These are phyloP conservation scores for Gambusia holbrooki DNA, from an alignment of 2,113 vertebrate genomes.

Conservation along the genomic window DNA sequence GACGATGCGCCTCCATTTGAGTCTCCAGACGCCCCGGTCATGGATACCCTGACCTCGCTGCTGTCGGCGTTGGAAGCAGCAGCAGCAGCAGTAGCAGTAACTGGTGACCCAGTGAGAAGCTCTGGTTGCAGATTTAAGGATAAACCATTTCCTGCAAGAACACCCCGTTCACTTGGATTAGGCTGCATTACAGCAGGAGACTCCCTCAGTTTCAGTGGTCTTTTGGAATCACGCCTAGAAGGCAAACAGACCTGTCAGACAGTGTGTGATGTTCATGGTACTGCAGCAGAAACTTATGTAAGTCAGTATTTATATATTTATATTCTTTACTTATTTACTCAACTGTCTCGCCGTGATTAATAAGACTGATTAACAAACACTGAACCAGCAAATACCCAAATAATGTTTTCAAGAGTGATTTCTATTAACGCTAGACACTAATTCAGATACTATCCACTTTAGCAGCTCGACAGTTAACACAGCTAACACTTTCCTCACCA, in stretches of 20 bases:
- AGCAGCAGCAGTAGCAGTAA: conserved; percentile 55
- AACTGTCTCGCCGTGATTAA: neutral
- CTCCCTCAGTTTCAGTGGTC: conserved; percentile 69
- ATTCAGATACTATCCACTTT: neutral
- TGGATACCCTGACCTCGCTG: conserved; percentile 82
- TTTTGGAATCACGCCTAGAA: conserved; percentile 72
- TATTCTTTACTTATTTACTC: too few species aligned
- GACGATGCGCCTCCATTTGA: conserved; percentile 71
- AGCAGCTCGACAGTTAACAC: neutral
- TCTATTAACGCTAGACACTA: neutral
- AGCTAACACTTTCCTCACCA: neutral
- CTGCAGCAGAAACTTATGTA: too few species aligned
- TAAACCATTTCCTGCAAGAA: conserved; percentile 69
- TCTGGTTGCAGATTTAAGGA: conserved; percentile 75
- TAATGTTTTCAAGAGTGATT: neutral
- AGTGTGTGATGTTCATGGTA: neutral
- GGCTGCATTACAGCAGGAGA: conserved; percentile 85
- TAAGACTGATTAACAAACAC: neutral
- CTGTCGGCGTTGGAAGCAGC: conserved; percentile 54
- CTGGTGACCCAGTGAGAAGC: conserved; percentile 64
- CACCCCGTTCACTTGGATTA: conserved; percentile 71
- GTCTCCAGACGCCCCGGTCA: conserved; percentile 76
- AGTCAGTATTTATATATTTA: too few species aligned
- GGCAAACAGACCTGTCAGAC: conserved; percentile 1
- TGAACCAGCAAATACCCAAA: neutral